Evolutionary conservation across 1,140 invertebrate genomes (phyloP), one percentile per base, ranked within the genome.

Genomic region (Drosophila eugracilis): DNA sequence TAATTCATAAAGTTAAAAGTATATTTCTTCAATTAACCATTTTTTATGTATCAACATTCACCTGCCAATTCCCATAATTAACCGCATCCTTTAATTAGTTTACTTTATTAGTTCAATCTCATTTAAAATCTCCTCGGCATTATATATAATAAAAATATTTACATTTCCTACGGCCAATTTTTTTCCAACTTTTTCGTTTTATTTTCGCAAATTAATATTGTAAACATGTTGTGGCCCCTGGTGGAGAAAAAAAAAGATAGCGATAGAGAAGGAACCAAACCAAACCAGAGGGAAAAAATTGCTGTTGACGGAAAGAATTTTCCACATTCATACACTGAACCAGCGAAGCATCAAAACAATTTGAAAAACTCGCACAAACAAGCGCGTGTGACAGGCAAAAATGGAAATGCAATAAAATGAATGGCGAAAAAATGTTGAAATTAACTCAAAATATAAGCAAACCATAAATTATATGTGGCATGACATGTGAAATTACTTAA

Each of bases 401-500:
- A 54, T 44, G 65, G 50, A 44, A 49, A 69, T 54, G 34, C 45
- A 53, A 71, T 65, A 45, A 71, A 62, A 42, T 44, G 21, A 26
- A 45, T 42, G 39, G 21, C 10, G 32, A 66, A 58, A 58, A 77
- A 62, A 58, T 73, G 55, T 26, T 70, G 21, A 84, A 84, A 84
- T 83, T 78, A 83, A 78, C 75, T 83, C 49, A 69, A 73, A 83
- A 75, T 78, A 79, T 69, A 75, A 72, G 55, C 75, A 58, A 41
- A 57, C 50, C 79, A 79, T 83, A 78, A 78, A 84, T 83, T 83
- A 75, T 75, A 84, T 75, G 50, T 55, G 58, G 58, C 52, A 75
- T 83, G 78, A 83, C 78, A 81, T 80, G 78, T 83, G 78, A 78
- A 83, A 83, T 83, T 81, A 81, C 78, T 81, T 81, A 81, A 81